These are phyloP conservation scores for Nasonia longicornis DNA, from an alignment of 1,140 invertebrate genomes.

Conservation along the genomic window DNA sequence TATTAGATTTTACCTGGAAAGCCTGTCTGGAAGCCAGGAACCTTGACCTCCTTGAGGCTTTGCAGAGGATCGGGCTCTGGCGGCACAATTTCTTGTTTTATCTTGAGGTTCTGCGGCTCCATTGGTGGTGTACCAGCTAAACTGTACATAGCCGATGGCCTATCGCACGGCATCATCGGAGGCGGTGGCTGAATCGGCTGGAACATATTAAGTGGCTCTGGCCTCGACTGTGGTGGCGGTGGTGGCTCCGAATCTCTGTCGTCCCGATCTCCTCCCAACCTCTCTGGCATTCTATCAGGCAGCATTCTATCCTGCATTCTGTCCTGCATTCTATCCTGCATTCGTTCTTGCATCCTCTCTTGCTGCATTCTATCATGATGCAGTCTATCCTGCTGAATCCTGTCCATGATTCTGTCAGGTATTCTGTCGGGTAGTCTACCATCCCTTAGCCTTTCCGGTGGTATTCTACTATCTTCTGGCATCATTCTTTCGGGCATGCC, in stretches of 20 bases:
- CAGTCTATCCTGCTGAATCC: slow-evolving; percentile 54
- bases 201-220: slow-evolving; percentile 65
- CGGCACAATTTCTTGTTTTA: slow-evolving; percentile 80
- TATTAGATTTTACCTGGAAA: slow-evolving; percentile 57
- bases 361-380: slow-evolving; percentile 45
- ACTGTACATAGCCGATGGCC: slow-evolving; percentile 60
- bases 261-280: slow-evolving; percentile 36
- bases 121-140: slow-evolving; percentile 69
- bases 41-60: slow-evolving; percentile 84
- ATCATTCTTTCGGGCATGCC: slow-evolving; percentile 24
- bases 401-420: slow-evolving; percentile 4
- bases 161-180: slow-evolving; percentile 50
- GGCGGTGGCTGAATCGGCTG: slow-evolving; percentile 68
- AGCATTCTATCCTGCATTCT: slow-evolving; percentile 18
- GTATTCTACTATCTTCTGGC: slow-evolving; percentile 27
- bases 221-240: slow-evolving; percentile 48
- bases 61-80: slow-evolving; percentile 78
- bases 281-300: slow-evolving; percentile 54
- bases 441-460: slow-evolving; percentile 21
- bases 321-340: slow-evolving; percentile 51
- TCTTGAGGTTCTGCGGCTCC: slow-evolving; percentile 83
- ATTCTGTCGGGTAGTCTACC: background rate
- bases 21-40: slow-evolving; percentile 76
- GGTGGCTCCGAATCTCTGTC: slow-evolving; percentile 50
- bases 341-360: slow-evolving; percentile 51